Percentiles rank a stretch among this genome's conserved stretches.
Evolutionary conservation across 2,113 vertebrate species (phyloP).

Genomic region (Puntigrus tetrazona): DNA sequence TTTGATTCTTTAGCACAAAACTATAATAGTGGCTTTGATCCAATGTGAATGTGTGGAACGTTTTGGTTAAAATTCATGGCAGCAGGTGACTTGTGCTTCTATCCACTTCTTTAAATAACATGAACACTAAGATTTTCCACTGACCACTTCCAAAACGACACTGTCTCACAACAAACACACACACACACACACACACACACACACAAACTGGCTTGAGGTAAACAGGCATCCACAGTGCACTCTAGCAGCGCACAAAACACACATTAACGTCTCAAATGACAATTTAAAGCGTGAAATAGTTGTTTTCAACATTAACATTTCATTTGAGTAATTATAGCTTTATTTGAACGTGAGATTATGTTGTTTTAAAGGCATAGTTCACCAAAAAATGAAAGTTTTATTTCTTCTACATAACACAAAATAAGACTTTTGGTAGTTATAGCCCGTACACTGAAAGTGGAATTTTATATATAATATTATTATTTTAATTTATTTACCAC

Average conservation of each 20-base stretch:
- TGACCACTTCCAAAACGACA: conserved; percentile 8
- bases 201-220: not conserved
- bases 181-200: not conserved
- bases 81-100: not conserved
- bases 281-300: not conserved
- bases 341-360: not conserved
- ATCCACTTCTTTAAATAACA: conserved; percentile 36
- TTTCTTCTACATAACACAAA: not conserved
- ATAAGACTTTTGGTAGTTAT: not conserved
- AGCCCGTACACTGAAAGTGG: not conserved
- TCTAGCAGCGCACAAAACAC: not conserved
- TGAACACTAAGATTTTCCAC: conserved; percentile 30
- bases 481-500: not conserved
- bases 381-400: not conserved
- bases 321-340: not conserved
- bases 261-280: not conserved
- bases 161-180: not conserved
- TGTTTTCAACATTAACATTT: not conserved
- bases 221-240: conserved; percentile 37
- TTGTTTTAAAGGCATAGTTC: not conserved
- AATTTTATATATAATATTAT: too few relatives aligned
- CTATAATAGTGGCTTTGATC: not conserved
- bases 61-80: not conserved
- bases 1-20: not conserved
- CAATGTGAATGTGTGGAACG: not conserved